Conservation (phyloP, 2,888 invertebrate genomes). For the Himalopsyche japonica region DNA sequence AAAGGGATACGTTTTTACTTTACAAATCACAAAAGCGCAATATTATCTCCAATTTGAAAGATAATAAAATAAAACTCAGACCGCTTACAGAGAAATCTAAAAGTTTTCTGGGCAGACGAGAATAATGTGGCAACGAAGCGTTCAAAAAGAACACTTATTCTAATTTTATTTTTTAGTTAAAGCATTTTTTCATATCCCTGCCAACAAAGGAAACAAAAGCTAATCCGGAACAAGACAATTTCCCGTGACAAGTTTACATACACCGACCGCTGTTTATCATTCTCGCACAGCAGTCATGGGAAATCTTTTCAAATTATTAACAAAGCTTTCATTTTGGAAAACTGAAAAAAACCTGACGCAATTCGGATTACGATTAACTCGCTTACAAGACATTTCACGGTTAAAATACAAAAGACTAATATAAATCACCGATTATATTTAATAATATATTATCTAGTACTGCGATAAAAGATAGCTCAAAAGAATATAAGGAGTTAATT, state of each 20-base stretch:
- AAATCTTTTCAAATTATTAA: not conserved
- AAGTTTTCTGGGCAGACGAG: not conserved
- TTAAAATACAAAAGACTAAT: too few relatives aligned
- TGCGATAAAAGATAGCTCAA: too few relatives aligned
- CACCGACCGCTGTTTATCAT: not conserved
- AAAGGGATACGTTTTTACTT: not conserved
- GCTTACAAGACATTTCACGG: too few relatives aligned
- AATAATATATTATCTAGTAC: too few relatives aligned
- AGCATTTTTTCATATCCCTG: not conserved
- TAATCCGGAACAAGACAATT: conserved; percentile 7
- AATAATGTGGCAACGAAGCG: not conserved
- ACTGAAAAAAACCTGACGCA: not conserved
- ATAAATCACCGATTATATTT: too few relatives aligned
- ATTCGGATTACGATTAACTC: too few relatives aligned
- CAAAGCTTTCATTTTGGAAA: not conserved
- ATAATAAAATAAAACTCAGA: not conserved
- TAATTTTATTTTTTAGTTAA: not conserved
- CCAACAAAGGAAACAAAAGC: not conserved
- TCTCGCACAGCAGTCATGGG: not conserved
- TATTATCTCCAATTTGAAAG: not conserved
- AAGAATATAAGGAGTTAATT: too few relatives aligned
- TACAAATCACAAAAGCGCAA: not conserved
- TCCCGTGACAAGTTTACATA: not conserved
- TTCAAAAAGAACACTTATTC: not conserved
- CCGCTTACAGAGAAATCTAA: not conserved